These are phyloP conservation scores for Lethenteron reissneri DNA, from an alignment of 2,113 vertebrate genomes.

Conservation along the genomic window DNA sequence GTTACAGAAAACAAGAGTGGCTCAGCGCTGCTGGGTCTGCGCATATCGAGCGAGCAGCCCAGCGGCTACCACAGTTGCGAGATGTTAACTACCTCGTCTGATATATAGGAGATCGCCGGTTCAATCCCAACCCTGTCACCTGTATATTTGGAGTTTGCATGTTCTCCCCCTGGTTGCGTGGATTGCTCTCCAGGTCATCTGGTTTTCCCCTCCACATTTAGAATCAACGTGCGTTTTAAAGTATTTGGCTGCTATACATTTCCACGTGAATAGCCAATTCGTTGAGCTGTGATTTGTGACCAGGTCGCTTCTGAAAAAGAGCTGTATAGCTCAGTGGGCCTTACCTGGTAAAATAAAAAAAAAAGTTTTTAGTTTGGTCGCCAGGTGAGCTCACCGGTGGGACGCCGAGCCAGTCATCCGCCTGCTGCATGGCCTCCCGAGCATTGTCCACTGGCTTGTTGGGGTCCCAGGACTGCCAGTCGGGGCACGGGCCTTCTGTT, in stretches of 20 bases:
- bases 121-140: no score
- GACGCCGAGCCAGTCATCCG: constrained; percentile 62
- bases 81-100: no score
- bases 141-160: no score
- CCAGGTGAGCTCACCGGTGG: constrained; percentile 32
- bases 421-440: constrained; percentile 68
- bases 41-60: no score
- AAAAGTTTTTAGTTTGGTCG: no score
- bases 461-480: constrained; percentile 66
- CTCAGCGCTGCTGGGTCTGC: no score
- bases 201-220: background rate
- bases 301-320: background rate
- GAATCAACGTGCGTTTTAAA: background rate
- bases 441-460: constrained; percentile 64
- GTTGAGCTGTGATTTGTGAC: background rate
- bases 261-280: background rate
- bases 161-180: no score
- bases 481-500: constrained; percentile 42
- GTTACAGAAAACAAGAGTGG: no score
- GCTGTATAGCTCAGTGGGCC: background rate
- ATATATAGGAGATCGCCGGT: no score
- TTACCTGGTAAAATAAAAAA: background rate
- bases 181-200: no score
- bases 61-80: no score
- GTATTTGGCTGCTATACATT: background rate